Conservation (phyloP, 2,113 vertebrate species). For the Spilogale gracilis region DNA sequence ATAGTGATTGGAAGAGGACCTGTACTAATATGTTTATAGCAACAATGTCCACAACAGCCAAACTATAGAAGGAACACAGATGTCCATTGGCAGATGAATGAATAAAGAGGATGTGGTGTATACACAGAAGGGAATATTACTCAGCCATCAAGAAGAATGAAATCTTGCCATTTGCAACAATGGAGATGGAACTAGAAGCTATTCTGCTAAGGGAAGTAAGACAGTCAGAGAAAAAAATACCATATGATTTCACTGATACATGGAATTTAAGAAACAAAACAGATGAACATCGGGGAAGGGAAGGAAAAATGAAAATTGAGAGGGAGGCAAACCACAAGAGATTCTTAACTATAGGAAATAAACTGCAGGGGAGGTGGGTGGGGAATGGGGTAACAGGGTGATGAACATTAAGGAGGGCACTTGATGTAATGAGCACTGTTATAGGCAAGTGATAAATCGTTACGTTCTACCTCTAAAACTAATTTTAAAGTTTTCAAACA, state of each 20-base stretch:
- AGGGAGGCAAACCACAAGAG: not conserved
- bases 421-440: not conserved
- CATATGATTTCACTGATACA: not conserved
- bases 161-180: not conserved
- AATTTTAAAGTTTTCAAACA: not conserved
- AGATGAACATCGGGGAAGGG: not conserved
- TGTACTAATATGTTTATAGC: not conserved
- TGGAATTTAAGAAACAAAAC: not conserved
- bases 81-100: not conserved
- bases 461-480: not conserved
- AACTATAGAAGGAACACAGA: not conserved
- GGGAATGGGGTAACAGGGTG: not conserved
- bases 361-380: not conserved
- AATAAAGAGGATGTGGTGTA: not conserved
- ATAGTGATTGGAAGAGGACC: not conserved
- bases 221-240: not conserved
- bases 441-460: not conserved
- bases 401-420: not conserved
- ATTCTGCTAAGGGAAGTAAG: not conserved
- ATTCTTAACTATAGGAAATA: not conserved
- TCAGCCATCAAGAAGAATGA: not conserved
- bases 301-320: not conserved
- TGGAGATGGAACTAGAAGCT: not conserved
- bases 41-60: not conserved
- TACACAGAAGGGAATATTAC: not conserved